phyloP scores from a whole-genome alignment of 2,888 invertebrate species.

The Camponotus fellah region DNA sequence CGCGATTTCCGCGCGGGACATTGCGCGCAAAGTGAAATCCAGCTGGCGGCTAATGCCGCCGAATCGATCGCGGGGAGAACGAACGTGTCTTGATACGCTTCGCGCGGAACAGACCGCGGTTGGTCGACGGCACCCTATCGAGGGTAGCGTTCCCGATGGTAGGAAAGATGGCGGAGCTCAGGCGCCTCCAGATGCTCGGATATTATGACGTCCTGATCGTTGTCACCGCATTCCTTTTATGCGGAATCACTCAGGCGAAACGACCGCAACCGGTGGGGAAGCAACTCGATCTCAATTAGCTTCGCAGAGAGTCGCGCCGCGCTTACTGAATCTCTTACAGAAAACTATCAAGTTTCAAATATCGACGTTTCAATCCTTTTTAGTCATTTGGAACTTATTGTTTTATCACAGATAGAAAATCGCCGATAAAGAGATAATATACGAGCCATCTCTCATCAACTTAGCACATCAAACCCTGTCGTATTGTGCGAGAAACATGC shows the following conservation, averaged over 20 bases:
- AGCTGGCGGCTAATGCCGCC: neutral
- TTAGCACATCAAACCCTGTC: neutral
- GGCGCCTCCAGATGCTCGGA: conserved; percentile 65
- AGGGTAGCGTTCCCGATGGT: conserved; percentile 35
- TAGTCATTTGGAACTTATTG: no score
- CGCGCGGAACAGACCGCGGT: neutral
- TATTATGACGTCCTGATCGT: conserved; percentile 82
- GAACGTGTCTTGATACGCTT: neutral
- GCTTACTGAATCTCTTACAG: neutral
- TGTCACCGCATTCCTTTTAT: conserved; percentile 85
- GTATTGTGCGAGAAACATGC: neutral
- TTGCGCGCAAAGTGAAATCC: neutral
- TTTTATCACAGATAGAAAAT: neutral
- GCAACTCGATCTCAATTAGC: conserved; percentile 8
- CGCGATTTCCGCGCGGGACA: conserved; percentile 65
- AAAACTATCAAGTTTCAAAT: neutral
- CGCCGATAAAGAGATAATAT: neutral
- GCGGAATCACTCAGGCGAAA: conserved; percentile 80
- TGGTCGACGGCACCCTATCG: conserved; percentile 11
- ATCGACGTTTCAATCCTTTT: neutral
- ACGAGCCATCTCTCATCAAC: neutral
- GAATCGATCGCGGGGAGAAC: neutral
- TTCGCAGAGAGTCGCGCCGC: neutral
- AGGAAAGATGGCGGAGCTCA: conserved; percentile 29
- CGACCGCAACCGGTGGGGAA: conserved; percentile 14